Evolutionary conservation across 2,888 invertebrate genomes (phyloP).

Genomic region (Dimorphilus gyrociliatus): DNA sequence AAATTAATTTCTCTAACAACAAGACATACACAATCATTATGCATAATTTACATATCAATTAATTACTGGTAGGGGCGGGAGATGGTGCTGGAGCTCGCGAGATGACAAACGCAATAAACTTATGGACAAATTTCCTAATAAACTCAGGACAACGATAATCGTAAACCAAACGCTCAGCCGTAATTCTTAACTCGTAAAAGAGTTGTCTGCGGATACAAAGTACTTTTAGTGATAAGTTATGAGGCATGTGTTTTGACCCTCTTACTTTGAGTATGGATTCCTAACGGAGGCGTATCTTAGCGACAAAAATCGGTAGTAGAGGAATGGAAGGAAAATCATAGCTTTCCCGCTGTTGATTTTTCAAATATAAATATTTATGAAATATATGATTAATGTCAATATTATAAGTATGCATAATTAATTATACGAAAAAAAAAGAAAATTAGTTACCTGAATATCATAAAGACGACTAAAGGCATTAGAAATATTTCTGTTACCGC

Average conservation of each 20-base stretch:
- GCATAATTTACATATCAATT: no score
- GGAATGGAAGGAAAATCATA: conserved; percentile 74
- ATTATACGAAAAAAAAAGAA: conserved; percentile 2
- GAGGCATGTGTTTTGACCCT: neutral
- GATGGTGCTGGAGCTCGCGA: conserved; percentile 63
- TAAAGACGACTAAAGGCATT: conserved; percentile 43
- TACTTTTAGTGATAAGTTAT: neutral
- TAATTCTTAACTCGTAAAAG: conserved; percentile 66
- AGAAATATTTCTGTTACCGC: conserved; percentile 75
- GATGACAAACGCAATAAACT: conserved; percentile 52
- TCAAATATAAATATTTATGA: conserved; percentile 1
- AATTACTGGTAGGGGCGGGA: conserved; percentile 16
- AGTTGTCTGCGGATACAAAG: conserved; percentile 40
- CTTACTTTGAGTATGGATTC: conserved; percentile 81
- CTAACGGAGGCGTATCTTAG: conserved; percentile 80
- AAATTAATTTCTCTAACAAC: no score
- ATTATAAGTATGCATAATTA: no score
- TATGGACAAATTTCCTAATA: conserved; percentile 45
- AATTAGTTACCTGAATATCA: conserved; percentile 59
- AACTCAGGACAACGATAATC: conserved; percentile 53
- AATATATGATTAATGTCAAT: neutral
- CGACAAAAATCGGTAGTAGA: conserved; percentile 88
- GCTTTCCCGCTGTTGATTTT: conserved; percentile 80
- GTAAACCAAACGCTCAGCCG: conserved; percentile 51
- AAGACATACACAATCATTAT: no score